Conservation (phyloP, 2,113 vertebrate species). For the Coturnix japonica region DNA sequence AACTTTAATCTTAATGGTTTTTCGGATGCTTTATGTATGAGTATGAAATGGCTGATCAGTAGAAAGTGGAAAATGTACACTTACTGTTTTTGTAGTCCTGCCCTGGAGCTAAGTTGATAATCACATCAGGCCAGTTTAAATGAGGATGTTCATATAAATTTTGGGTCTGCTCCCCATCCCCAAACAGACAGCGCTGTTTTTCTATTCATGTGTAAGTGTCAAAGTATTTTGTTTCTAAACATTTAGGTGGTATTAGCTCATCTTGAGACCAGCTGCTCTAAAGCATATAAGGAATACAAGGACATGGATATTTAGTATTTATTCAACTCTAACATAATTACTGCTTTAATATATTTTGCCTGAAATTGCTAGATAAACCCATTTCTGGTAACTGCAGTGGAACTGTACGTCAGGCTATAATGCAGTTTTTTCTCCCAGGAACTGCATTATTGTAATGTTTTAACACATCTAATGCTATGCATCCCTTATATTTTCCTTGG, state of each 20-base stretch:
- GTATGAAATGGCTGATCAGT: not conserved
- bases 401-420: not conserved
- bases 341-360: not conserved
- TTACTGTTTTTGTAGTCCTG: not conserved
- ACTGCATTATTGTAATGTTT: not conserved
- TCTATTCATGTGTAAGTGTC: constrained; percentile 15
- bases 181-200: constrained; percentile 21
- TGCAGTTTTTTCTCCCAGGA: not conserved
- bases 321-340: not conserved
- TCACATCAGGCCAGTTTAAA: not conserved
- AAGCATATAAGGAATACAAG: constrained; percentile 11
- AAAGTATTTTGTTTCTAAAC: constrained; percentile 54
- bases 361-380: not conserved
- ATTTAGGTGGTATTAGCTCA: constrained; percentile 19
- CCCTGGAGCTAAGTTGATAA: not conserved
- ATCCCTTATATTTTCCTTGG: not conserved
- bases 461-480: not conserved
- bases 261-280: constrained; percentile 36
- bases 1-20: not conserved
- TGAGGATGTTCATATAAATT: not conserved
- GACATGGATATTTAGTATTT: not conserved
- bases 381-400: not conserved
- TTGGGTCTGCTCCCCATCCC: not conserved
- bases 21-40: not conserved
- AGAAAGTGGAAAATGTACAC: not conserved